Evolutionary conservation across 2,797 vertebrate genomes (phyloP), one percentile per base, ranked within the genome.

Genomic region (Oreochromis mossambicus): DNA sequence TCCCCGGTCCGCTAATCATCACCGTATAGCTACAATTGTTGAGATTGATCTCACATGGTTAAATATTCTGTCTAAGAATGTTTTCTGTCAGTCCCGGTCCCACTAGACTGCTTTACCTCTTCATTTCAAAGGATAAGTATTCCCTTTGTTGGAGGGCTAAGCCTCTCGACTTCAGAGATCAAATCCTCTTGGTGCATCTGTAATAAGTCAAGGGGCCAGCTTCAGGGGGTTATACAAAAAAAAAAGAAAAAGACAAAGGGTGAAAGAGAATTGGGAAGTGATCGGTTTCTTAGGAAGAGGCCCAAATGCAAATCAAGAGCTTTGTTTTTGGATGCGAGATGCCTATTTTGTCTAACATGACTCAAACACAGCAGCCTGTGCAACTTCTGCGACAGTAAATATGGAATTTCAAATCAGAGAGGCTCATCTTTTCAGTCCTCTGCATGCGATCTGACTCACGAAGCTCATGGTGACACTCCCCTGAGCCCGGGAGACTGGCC

Each of bases 91-190:
- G 77, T 68, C 51, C 24, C 36, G 15, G 55, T 88, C 84, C 89
- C 85, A 41, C 76, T n/a, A 81, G 81, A 82, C 86, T 91, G 70
- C 83, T 89, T 89, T 92, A 91, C 91, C 89, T 89, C 87, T 87
- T 87, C 77, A 80, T 94, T 93, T 95, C 93, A 95, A 94, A 95
- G 94, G 82, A 79, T 79, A 86, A 83, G 73, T 87, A 95, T 96
- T 95, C 93, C 80, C 92, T 95, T 94, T 94, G 92, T 94, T 85
- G 88, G 77, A 50, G n/a, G 66, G 66, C 88, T 83, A 66, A 88
- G 87, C 75, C 88, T 78, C 78, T 84, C 66, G n/a, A 89, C 89
- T 91, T 87, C 92, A 89, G 52, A 92, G 77, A 90, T 91, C 84
- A 83, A 81, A 91, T 80, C 79, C 63, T 92, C 87, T 85, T n/a